Percentiles rank a stretch among this genome's conserved stretches.
Evolutionary conservation across 2,888 invertebrate genomes (phyloP).

Genomic region (Orchestes rusci): DNA sequence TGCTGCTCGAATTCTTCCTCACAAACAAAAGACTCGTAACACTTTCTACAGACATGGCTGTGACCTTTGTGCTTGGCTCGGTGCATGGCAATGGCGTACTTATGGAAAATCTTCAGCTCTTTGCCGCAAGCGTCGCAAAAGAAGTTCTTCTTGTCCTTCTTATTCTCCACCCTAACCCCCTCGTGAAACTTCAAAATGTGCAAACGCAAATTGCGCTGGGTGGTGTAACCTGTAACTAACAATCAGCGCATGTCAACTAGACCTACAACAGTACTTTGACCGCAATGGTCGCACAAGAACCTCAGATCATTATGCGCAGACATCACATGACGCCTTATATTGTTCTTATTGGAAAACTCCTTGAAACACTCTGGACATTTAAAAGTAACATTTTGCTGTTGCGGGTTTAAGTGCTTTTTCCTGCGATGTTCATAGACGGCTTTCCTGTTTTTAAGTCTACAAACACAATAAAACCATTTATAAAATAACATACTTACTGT

Average conservation of each 20-base stretch:
- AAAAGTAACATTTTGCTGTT: slow-evolving; percentile 15
- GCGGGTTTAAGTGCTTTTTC: slow-evolving; percentile 19
- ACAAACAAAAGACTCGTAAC: slow-evolving; percentile 17
- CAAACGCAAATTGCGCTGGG: slow-evolving; percentile 17
- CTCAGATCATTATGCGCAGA: slow-evolving; percentile 16
- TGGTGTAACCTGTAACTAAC: slow-evolving; percentile 19
- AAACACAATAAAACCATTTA: too few relatives aligned
- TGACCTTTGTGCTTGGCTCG: slow-evolving; percentile 21
- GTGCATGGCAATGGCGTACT: slow-evolving; percentile 22
- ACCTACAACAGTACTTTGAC: slow-evolving; percentile 16
- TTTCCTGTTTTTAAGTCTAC: slow-evolving; percentile 21
- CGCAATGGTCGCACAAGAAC: slow-evolving; percentile 23
- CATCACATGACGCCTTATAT: slow-evolving; percentile 19
- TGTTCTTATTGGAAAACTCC: slow-evolving; percentile 18
- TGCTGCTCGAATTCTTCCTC: slow-evolving; percentile 15
- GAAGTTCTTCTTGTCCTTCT: slow-evolving; percentile 16
- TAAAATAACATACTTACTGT: slow-evolving; percentile 19
- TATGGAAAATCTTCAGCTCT: slow-evolving; percentile 21
- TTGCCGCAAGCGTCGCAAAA: slow-evolving; percentile 20
- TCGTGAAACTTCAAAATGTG: slow-evolving; percentile 20
- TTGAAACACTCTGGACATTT: slow-evolving; percentile 22
- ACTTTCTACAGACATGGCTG: slow-evolving; percentile 20
- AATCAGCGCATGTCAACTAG: background rate
- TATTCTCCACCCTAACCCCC: slow-evolving; percentile 15
- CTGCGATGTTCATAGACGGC: slow-evolving; percentile 19